Conservation (phyloP, 2,888 invertebrate genomes). For the Julus scandinavius region DNA sequence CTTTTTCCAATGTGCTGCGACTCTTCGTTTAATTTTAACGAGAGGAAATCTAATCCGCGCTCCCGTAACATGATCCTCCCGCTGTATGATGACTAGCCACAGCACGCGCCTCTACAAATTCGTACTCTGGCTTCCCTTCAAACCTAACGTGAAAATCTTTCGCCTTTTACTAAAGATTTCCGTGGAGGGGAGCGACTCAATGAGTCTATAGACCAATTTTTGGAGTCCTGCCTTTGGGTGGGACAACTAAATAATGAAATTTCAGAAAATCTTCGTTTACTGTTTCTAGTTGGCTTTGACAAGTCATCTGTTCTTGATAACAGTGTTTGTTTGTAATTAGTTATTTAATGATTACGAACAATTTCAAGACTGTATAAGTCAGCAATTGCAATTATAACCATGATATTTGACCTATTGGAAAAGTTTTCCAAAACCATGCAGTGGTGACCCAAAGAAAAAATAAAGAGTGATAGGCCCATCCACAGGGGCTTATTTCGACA, state of each 20-base stretch:
- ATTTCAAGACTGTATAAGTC: too few relatives aligned
- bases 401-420: too few relatives aligned
- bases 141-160: conserved; percentile 46
- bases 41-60: neutral
- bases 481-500: too few relatives aligned
- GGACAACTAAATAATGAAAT: neutral
- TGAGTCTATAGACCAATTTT: conserved; percentile 24
- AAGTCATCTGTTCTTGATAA: too few relatives aligned
- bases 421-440: too few relatives aligned
- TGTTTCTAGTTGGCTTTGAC: too few relatives aligned
- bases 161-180: conserved; percentile 43
- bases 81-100: neutral
- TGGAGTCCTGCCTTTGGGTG: conserved; percentile 18
- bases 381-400: too few relatives aligned
- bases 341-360: too few relatives aligned
- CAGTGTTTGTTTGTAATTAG: too few relatives aligned
- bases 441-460: too few relatives aligned
- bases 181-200: conserved; percentile 11
- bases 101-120: neutral
- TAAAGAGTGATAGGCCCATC: too few relatives aligned
- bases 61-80: neutral
- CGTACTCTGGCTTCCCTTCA: conserved; percentile 18
- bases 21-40: neutral
- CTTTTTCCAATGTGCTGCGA: neutral
- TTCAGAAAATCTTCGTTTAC: neutral